Percentiles rank a stretch among this genome's conserved stretches.
Evolutionary conservation across 2,888 invertebrate species (phyloP).

Genomic region (Drosophila borealis): DNA sequence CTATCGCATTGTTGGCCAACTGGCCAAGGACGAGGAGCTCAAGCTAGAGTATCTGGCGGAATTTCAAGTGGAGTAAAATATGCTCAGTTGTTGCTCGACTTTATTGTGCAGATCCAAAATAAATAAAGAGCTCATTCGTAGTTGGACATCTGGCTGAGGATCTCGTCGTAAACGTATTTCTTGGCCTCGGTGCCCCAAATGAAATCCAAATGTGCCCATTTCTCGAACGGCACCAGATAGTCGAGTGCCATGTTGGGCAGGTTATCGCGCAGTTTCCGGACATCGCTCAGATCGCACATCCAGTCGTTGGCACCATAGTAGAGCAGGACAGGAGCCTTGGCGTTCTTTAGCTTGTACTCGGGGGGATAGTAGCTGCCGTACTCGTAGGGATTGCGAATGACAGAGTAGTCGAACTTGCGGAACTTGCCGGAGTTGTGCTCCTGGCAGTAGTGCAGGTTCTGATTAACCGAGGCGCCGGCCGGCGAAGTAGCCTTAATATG

Average conservation of each 20-base stretch:
- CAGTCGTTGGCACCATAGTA: constrained; percentile 88
- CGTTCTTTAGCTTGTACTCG: constrained; percentile 84
- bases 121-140: constrained; percentile 45
- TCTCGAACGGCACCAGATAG: constrained; percentile 85
- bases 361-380: constrained; percentile 86
- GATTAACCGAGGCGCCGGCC: constrained; percentile 83
- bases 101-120: constrained; percentile 35
- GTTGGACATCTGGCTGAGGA: constrained; percentile 66
- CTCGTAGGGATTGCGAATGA: constrained; percentile 82
- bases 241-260: constrained; percentile 86
- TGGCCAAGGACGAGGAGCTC: constrained; percentile 43
- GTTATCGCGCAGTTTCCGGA: constrained; percentile 85
- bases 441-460: constrained; percentile 84
- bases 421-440: constrained; percentile 80
- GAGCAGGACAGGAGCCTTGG: constrained; percentile 86
- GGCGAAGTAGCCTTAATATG: constrained; percentile 83
- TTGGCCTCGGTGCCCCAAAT: constrained; percentile 88
- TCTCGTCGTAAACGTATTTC: constrained; percentile 86
- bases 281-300: constrained; percentile 87
- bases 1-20: constrained; percentile 48
- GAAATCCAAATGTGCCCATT: constrained; percentile 86
- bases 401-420: constrained; percentile 83
- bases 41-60: constrained; percentile 62
- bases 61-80: constrained; percentile 33
- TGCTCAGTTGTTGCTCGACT: constrained; percentile 1